Conservation (phyloP, 2,888 invertebrate species). For the Folsomia candida region DNA sequence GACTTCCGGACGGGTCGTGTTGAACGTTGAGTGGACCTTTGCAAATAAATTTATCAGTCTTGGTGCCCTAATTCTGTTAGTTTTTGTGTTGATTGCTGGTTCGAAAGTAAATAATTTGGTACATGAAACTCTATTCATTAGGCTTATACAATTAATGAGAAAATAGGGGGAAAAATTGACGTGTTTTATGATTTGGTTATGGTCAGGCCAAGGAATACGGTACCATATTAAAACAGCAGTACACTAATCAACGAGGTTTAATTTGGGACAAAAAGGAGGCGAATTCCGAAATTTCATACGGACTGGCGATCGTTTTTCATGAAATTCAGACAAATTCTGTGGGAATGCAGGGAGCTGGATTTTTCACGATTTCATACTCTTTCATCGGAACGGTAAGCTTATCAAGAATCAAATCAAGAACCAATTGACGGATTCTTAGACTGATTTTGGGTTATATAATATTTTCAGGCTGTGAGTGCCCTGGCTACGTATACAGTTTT, state of each 20-base stretch:
- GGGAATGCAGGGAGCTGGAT: background rate
- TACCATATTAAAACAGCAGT: background rate
- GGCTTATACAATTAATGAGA: no score
- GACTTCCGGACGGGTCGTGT: background rate
- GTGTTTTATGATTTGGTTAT: no score
- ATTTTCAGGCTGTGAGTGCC: background rate
- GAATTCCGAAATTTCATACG: background rate
- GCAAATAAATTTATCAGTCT: background rate
- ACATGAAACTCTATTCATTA: no score
- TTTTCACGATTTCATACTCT: background rate
- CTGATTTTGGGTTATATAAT: background rate
- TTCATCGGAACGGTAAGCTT: background rate
- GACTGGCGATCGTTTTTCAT: background rate
- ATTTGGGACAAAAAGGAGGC: background rate
- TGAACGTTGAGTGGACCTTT: background rate
- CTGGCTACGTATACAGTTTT: background rate
- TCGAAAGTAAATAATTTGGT: background rate
- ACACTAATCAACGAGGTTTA: background rate
- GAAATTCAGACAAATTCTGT: background rate
- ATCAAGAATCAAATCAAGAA: no score
- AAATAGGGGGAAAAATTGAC: no score
- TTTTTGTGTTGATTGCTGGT: background rate
- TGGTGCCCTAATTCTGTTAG: background rate
- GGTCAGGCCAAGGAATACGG: background rate
- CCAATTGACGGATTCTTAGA: no score